A percentile compares a stretch with the other conserved stretches of the same genome.
Conservation (phyloP, 2,113 vertebrate genomes). For the Gymnarchus niloticus region DNA sequence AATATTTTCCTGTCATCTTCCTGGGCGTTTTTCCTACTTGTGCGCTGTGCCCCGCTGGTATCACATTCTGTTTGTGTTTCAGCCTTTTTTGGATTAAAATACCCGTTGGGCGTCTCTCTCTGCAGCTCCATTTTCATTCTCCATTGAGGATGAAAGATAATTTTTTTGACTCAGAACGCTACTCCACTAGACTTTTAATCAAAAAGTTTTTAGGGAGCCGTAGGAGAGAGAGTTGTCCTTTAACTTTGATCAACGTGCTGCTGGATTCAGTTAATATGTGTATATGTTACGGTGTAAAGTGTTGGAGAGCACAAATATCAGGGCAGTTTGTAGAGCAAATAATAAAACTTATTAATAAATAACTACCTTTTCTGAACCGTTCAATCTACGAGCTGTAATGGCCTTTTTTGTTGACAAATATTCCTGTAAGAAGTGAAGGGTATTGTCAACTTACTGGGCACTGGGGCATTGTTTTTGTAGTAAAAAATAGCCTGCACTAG, state of each 20-base stretch:
- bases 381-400: not conserved
- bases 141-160: slow-evolving; percentile 1
- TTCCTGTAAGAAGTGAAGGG: not conserved
- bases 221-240: not conserved
- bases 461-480: not conserved
- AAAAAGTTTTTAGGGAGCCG: not conserved
- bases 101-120: not conserved
- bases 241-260: not conserved
- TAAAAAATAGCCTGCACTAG: not conserved
- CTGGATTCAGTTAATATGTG: not conserved
- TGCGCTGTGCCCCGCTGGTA: not conserved
- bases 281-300: not conserved
- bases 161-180: not conserved
- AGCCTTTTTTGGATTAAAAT: not conserved
- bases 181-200: not conserved
- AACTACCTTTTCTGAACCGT: not conserved
- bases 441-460: too few relatives aligned
- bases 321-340: not conserved
- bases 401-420: slow-evolving; percentile 3
- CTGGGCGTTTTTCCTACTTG: not conserved
- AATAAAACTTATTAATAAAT: slow-evolving; percentile 15
- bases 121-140: not conserved
- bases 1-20: slow-evolving; percentile 1
- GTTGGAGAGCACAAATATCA: not conserved
- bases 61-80: slow-evolving; percentile 9